Percentiles rank a stretch among this genome's conserved stretches.
Evolutionary conservation across 1,140 invertebrate species (phyloP).

Genomic region (Solen grandis): DNA sequence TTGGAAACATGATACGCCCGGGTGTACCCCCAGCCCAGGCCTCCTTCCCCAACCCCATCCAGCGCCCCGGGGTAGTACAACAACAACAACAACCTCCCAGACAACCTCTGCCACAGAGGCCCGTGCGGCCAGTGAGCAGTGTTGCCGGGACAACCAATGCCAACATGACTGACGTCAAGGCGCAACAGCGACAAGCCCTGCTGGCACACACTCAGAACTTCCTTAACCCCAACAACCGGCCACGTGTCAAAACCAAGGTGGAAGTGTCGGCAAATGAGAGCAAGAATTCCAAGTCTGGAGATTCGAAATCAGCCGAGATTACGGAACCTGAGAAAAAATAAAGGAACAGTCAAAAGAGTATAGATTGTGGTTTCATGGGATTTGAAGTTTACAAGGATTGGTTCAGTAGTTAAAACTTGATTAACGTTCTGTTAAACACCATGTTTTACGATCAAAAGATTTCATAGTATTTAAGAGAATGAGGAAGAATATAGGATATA

Average conservation of each 20-base stretch:
- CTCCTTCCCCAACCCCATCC: conserved; percentile 69
- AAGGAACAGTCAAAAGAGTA: neutral
- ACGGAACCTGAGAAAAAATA: neutral
- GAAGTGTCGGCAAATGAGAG: conserved; percentile 49
- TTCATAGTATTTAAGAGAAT: too few species aligned
- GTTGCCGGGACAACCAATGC: neutral
- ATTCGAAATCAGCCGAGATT: neutral
- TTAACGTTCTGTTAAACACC: neutral
- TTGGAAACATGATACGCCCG: conserved; percentile 61
- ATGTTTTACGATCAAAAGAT: too few species aligned
- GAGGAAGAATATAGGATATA: too few species aligned
- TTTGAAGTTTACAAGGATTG: neutral
- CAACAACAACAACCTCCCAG: neutral
- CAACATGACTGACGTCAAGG: conserved; percentile 42
- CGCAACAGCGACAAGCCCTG: conserved; percentile 69
- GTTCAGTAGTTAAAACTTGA: neutral
- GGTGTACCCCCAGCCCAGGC: conserved; percentile 49
- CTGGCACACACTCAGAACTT: conserved; percentile 71
- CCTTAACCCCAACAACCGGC: conserved; percentile 68
- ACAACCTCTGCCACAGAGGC: neutral
- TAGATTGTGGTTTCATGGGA: neutral
- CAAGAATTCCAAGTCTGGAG: conserved; percentile 5
- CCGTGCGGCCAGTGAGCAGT: neutral
- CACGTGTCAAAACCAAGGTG: conserved; percentile 42
- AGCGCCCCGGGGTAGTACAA: conserved; percentile 59